Evolutionary conservation across 2,113 vertebrate species (phyloP).

Genomic region (Tiliqua scincoides): DNA sequence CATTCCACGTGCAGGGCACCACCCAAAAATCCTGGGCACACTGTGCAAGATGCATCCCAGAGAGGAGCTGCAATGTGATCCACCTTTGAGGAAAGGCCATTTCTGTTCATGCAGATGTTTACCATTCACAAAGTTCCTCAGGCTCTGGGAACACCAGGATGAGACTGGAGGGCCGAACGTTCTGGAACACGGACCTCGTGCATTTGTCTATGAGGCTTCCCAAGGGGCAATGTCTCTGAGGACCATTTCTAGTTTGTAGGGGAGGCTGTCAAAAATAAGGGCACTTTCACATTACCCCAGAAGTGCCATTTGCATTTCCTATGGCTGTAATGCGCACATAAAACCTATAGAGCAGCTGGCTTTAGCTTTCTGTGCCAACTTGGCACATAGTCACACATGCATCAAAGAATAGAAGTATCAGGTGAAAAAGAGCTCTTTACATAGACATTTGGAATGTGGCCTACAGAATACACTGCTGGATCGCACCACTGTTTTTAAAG

Average conservation of each 20-base stretch:
- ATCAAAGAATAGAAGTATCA: background rate
- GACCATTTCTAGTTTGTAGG: background rate
- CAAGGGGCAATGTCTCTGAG: background rate
- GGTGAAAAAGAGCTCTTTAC: background rate
- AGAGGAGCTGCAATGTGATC: background rate
- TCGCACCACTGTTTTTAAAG: background rate
- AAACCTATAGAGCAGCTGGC: background rate
- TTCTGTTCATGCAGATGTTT: background rate
- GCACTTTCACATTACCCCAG: background rate
- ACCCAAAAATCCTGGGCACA: background rate
- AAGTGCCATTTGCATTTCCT: background rate
- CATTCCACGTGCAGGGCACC: background rate
- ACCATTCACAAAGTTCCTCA: background rate
- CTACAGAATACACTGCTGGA: background rate
- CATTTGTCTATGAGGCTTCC: background rate
- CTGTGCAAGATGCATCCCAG: background rate
- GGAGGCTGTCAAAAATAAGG: background rate
- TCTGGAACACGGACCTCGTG: background rate
- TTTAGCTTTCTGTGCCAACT: background rate
- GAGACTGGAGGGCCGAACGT: background rate
- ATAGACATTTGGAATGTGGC: background rate
- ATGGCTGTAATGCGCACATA: background rate
- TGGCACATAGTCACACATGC: background rate
- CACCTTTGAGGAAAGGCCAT: background rate
- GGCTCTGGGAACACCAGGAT: background rate